These are phyloP conservation scores for Bombus turneri DNA, from an alignment of 1,140 invertebrate species.

Conservation along the genomic window DNA sequence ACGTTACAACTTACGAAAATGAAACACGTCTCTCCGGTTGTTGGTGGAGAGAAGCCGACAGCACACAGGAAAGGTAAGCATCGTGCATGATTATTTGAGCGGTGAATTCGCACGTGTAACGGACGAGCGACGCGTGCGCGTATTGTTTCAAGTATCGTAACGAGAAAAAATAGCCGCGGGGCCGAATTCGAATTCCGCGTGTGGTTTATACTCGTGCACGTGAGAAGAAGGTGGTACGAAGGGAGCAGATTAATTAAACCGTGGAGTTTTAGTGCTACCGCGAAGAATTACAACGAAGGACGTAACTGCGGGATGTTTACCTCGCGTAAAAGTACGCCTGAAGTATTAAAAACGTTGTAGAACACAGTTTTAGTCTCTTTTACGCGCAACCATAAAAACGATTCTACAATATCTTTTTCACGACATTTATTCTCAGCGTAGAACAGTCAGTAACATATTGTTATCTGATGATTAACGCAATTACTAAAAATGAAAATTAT, in stretches of 20 bases:
- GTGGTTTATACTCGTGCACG: conserved; percentile 9
- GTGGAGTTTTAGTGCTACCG: background rate
- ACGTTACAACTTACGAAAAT: conserved; percentile 3
- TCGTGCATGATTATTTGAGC: conserved; percentile 10
- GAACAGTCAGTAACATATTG: background rate
- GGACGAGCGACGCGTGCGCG: background rate
- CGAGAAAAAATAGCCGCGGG: background rate
- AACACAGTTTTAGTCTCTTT: background rate
- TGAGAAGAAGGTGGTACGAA: background rate
- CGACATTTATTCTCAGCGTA: no score
- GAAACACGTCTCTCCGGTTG: background rate
- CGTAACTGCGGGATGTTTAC: background rate
- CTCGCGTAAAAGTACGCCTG: background rate
- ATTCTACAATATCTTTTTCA: background rate
- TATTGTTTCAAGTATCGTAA: conserved; percentile 7
- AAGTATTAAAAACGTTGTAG: background rate
- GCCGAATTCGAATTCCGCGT: conserved; percentile 22
- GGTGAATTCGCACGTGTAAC: conserved; percentile 4
- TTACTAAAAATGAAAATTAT: no score
- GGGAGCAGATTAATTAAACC: conserved; percentile 27
- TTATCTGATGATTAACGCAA: no score
- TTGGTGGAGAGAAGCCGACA: background rate
- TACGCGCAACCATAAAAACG: background rate
- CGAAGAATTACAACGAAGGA: conserved; percentile 16
- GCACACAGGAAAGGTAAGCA: background rate